Base-by-base conservation (phyloP, 2,113 vertebrate genomes). In the Eudyptes chrysolophus region DNA sequence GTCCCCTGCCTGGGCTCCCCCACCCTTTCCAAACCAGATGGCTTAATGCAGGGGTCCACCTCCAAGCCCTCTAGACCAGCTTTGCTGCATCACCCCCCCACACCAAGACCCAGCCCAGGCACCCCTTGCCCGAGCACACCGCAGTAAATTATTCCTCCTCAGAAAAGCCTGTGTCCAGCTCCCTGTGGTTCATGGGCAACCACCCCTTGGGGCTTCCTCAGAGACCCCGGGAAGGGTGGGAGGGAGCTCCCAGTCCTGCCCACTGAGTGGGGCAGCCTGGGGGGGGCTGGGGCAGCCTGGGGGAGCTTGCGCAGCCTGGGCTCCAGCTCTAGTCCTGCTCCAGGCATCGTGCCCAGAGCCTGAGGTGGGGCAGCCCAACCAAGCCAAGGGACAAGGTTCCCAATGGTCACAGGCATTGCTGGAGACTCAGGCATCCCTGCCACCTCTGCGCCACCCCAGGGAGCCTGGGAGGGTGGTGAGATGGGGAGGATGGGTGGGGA, bases 111-210 rank as follows among this genome's bases (percentile, higher is more conserved):
- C 42, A 52, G 29, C 58, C 58, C 84, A 34, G 8, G 8, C 24
- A 25, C 5, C 21, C 49, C 20, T n/a, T 74, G 29, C 29, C 42
- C 60, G 32, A 10, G 58, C 84, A 38, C 55, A 62, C 13, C 11
- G 7, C 48, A 95, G 92, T 96, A 97, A 96, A 96, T 93, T 93
- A 95, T 94, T 78, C 70, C 4, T 5, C 18, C 22, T 75, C 9
- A 1, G 48, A 95, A 57, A 84, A 82, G 10, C 54, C 36, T 82
- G 44, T 68, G 70, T 87, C 75, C 2, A 1, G 29, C 25, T 95
- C 54, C 27, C 84, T 88, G 57, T 55, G 27, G 19, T 72, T 90
- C 54, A n/a, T 38, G 75, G 68, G 3, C 36, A 64, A 65, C 18
- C 3, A 4, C 8, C 8, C 17, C 54, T 4, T 48, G 21, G 21